Evolutionary conservation across 2,888 invertebrate genomes (phyloP), one percentile per base, ranked within the genome.

Genomic region (Punctoribates punctum): DNA sequence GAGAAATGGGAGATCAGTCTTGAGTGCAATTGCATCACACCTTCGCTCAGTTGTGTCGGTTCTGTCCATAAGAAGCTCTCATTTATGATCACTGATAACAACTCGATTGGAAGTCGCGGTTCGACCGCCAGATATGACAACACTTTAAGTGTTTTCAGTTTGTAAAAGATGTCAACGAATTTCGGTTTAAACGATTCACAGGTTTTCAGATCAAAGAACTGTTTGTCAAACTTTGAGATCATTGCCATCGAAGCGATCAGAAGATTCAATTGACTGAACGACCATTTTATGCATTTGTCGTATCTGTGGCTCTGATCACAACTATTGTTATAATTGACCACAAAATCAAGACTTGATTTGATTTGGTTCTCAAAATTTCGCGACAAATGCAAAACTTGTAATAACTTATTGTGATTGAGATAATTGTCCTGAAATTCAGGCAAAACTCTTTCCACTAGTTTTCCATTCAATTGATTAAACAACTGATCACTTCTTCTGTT

Each of bases 21-120:
- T 25, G 72, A 72, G 11, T 72, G 72, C 46, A 48, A 46, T 46
- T 46, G 72, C 72, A 48, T 72, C 38, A 48, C 48, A n/a, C 9
- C 23, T 46, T 46, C 72, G 46, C 46, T 25, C 72, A 42, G 27
- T 72, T 72, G 20, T 23, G 72, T 72, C 72, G 72, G 72, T 48
- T 72, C 72, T n/a, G 72, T 72, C 72, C 72, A 72, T 38, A 72
- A 46, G 38, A 72, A 72, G 25, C 46, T 72, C 27, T 72, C 72
- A 23, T 13, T 72, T 23, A 72, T 72, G 23, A 72, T 72, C 1
- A 48, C 48, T 8, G 72, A 72, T 13, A 72, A 15, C 48, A 72
- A 46, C 11, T 48, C 25, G 9, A 72, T 46, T 5, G 72, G 72
- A 15, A 72, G 72, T 72, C 23, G 11, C 48, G 72, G 72, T 25